These are phyloP conservation scores for Vulpes ferrilata DNA, from an alignment of 2,113 vertebrate genomes.

Conservation along the genomic window DNA sequence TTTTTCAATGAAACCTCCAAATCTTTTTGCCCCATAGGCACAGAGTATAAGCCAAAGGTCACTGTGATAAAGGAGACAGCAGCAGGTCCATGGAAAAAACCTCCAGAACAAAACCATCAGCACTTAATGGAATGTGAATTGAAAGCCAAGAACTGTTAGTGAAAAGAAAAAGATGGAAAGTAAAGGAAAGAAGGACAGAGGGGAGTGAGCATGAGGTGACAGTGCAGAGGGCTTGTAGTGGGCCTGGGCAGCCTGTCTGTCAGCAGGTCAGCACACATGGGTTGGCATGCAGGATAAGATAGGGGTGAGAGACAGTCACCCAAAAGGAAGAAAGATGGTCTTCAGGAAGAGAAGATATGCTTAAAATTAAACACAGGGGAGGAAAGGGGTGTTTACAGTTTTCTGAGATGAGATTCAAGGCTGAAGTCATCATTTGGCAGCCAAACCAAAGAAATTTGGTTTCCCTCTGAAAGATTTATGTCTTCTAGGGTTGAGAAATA, in stretches of 20 bases:
- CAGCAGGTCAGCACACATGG: neutral
- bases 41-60: neutral
- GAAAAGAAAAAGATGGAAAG: constrained; percentile 28
- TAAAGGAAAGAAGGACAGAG: neutral
- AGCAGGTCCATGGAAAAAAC: neutral
- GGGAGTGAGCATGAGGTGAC: neutral
- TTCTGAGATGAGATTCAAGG: constrained; percentile 74
- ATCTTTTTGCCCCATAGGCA: neutral
- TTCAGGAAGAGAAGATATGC: constrained; percentile 51
- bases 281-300: neutral
- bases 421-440: constrained; percentile 77
- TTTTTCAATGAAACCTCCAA: constrained; percentile 46
- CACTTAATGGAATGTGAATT: constrained; percentile 33
- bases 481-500: constrained; percentile 70
- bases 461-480: constrained; percentile 79
- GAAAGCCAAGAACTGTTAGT: constrained; percentile 61
- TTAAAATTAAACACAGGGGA: constrained; percentile 68
- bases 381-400: constrained; percentile 76
- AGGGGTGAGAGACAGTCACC: neutral
- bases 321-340: constrained; percentile 56
- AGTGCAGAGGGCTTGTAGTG: neutral
- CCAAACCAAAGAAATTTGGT: constrained; percentile 75
- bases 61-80: neutral
- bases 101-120: constrained; percentile 3
- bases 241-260: neutral